phyloP scores from a whole-genome alignment of 2,113 vertebrate species.

The Zapus hudsonius region DNA sequence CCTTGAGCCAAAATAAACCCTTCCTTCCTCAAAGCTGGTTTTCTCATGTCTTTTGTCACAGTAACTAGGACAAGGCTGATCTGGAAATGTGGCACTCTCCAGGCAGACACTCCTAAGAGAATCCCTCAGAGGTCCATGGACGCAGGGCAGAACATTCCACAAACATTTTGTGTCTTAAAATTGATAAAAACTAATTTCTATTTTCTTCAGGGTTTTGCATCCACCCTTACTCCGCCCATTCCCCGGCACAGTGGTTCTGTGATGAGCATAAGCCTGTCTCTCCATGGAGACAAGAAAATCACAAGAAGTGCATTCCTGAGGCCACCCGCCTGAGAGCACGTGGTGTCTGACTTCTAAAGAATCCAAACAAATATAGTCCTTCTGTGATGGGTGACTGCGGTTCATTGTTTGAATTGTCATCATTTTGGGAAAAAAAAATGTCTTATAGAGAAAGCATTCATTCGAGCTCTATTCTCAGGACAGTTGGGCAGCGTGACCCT shows the following conservation, averaged over 20 bases:
- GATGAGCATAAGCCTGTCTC: accelerated
- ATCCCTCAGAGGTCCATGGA: background rate
- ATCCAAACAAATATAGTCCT: background rate
- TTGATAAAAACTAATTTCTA: background rate
- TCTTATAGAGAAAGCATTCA: background rate
- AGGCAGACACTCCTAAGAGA: background rate
- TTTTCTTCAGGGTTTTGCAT: background rate
- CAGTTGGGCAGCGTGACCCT: background rate
- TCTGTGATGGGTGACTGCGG: background rate
- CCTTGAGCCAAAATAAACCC: background rate
- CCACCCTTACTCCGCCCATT: accelerated
- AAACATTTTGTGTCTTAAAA: background rate
- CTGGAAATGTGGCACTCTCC: background rate
- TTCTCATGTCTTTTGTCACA: background rate
- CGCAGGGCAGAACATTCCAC: background rate
- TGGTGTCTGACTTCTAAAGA: background rate
- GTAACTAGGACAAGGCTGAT: background rate
- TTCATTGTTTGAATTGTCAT: background rate
- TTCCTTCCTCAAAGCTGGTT: background rate
- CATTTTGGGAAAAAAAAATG: background rate
- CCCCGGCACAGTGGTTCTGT: accelerated
- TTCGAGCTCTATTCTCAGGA: background rate
- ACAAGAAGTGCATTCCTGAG: background rate
- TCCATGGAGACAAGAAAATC: background rate
- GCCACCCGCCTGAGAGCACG: background rate